Conservation (phyloP, 2,113 vertebrate genomes). For the Hippocampus comes region DNA sequence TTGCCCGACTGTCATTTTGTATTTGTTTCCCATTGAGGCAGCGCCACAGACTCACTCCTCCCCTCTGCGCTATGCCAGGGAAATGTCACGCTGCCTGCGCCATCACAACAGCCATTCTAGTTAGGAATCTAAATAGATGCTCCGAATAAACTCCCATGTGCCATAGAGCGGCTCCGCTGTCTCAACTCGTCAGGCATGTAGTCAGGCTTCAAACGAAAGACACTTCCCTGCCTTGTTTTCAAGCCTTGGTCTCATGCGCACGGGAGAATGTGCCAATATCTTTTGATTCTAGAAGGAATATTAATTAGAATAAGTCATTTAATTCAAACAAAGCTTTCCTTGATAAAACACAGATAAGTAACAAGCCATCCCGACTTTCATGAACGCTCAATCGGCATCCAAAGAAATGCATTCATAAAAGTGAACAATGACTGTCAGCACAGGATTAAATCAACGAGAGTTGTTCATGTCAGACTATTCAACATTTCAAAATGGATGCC, state of each 20-base stretch:
- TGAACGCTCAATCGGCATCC: background rate
- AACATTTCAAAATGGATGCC: no score
- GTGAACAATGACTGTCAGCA: background rate
- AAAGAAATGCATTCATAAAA: conserved; percentile 4
- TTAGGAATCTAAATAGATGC: conserved; percentile 37
- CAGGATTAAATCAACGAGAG: background rate
- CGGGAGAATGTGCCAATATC: conserved; percentile 8
- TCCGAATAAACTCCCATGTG: conserved; percentile 36
- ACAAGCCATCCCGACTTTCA: no score
- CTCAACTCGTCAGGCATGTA: conserved; percentile 37
- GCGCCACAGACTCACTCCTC: conserved; percentile 15
- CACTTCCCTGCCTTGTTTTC: conserved; percentile 39
- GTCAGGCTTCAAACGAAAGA: conserved; percentile 32
- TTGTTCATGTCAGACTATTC: no score
- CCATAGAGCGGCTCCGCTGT: conserved; percentile 26
- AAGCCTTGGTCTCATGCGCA: conserved; percentile 17
- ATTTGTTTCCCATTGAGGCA: conserved; percentile 45
- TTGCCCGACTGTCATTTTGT: conserved; percentile 47
- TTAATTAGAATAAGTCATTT: no score
- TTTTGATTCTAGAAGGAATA: no score
- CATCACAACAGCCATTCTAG: conserved; percentile 43
- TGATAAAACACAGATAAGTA: no score
- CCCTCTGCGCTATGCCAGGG: conserved; percentile 49
- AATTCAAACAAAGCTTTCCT: no score
- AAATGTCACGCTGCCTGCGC: conserved; percentile 57